These are phyloP conservation scores for Epinephelus fuscoguttatus DNA, from an alignment of 2,113 vertebrate genomes.

Conservation along the genomic window DNA sequence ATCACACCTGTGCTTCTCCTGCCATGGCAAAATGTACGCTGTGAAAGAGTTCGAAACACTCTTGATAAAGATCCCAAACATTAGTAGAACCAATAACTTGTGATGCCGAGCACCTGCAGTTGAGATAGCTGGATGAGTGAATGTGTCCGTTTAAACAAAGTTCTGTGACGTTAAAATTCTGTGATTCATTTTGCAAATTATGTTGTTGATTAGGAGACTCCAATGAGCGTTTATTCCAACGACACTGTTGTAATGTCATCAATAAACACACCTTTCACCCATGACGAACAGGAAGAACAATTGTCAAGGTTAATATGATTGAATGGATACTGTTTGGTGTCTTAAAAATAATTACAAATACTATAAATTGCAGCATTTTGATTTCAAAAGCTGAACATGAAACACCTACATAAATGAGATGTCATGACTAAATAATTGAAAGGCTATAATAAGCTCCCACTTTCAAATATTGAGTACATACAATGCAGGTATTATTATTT, in stretches of 20 bases:
- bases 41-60: too few relatives aligned
- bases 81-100: too few relatives aligned
- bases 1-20: background rate
- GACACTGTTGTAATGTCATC: too few relatives aligned
- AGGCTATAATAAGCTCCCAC: background rate
- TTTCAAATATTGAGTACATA: too few relatives aligned
- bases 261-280: background rate
- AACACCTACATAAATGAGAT: background rate
- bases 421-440: background rate
- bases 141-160: too few relatives aligned
- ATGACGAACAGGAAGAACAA: background rate
- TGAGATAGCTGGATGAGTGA: too few relatives aligned
- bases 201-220: background rate
- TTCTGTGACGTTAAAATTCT: background rate
- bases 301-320: background rate
- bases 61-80: too few relatives aligned
- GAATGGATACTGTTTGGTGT: background rate
- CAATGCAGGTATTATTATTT: background rate
- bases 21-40: too few relatives aligned
- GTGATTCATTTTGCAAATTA: background rate
- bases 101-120: too few relatives aligned
- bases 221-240: too few relatives aligned
- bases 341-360: background rate
- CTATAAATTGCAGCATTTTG: background rate
- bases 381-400: slow-evolving; percentile 5